phyloP scores from a whole-genome alignment of 2,797 vertebrate genomes.

The Pteropus rufus region DNA sequence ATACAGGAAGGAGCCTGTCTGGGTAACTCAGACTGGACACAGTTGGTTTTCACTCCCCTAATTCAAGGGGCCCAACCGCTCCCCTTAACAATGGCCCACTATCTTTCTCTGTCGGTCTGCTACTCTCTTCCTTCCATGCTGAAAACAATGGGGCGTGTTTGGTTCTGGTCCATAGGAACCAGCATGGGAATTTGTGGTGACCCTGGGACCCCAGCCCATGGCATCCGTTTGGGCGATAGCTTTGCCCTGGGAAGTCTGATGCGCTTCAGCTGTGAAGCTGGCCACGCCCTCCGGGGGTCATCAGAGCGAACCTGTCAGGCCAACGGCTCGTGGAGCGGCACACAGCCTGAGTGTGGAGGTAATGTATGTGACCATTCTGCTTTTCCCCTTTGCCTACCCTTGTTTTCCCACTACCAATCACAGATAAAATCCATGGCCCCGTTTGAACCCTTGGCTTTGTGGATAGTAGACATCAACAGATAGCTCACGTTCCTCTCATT shows the following conservation, averaged over 20 bases:
- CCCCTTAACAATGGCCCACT: background rate
- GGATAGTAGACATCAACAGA: background rate
- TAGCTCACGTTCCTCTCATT: background rate
- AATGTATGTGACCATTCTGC: constrained; percentile 67
- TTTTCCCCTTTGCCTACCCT: background rate
- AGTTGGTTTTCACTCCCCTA: background rate
- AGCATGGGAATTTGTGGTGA: constrained; percentile 91
- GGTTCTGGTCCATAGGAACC: constrained; percentile 84
- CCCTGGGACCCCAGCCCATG: constrained; percentile 92
- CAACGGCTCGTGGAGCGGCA: constrained; percentile 92
- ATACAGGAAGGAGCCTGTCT: background rate
- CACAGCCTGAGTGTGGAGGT: constrained; percentile 96
- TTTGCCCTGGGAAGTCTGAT: constrained; percentile 88
- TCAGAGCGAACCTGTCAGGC: constrained; percentile 90
- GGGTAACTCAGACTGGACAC: background rate
- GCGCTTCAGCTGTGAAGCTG: constrained; percentile 95
- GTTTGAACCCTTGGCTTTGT: background rate
- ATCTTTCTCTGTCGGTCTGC: background rate
- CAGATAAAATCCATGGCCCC: background rate
- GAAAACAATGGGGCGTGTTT: background rate
- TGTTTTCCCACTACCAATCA: background rate
- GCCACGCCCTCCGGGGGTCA: constrained; percentile 90
- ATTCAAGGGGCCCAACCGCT: background rate
- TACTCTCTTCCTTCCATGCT: background rate
- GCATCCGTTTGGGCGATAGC: constrained; percentile 93